A percentile compares a stretch with the other conserved stretches of the same genome.
phyloP scores from a whole-genome alignment of 2,113 vertebrate species.

The Orientallactaga bullata region DNA sequence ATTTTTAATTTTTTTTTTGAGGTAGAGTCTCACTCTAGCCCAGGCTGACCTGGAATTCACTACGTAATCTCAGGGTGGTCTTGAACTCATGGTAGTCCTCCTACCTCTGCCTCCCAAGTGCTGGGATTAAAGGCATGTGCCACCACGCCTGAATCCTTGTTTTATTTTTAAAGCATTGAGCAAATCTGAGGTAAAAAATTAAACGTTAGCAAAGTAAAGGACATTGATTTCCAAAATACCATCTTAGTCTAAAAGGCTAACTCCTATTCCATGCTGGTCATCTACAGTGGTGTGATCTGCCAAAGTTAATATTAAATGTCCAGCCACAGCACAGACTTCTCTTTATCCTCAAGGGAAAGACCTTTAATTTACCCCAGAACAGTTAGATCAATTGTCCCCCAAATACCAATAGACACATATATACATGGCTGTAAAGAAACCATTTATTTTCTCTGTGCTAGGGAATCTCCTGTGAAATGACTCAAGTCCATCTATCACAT shows the following conservation, averaged over 20 bases:
- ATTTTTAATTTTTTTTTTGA: too few relatives aligned
- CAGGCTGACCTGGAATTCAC: too few relatives aligned
- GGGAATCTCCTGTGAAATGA: conserved; percentile 60
- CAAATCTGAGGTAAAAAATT: conserved; percentile 10
- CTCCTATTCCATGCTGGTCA: conserved; percentile 24
- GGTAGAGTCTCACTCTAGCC: too few relatives aligned
- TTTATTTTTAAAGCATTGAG: conserved; percentile 29
- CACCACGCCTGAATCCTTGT: too few relatives aligned
- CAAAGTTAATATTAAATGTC: conserved; percentile 57
- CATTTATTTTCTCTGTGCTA: conserved; percentile 70
- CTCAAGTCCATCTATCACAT: conserved; percentile 55
- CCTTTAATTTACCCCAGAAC: conserved; percentile 61
- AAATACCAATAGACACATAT: conserved; percentile 67
- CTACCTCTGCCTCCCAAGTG: too few relatives aligned
- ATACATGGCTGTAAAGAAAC: conserved; percentile 47
- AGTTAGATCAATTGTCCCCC: conserved; percentile 54
- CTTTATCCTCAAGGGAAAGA: conserved; percentile 38
- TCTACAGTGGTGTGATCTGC: not conserved
- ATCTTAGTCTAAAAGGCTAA: not conserved
- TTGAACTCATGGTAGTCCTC: too few relatives aligned
- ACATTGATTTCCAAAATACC: conserved; percentile 14
- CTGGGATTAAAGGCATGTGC: too few relatives aligned
- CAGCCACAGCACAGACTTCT: not conserved
- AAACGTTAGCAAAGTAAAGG: conserved; percentile 17
- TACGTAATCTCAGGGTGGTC: too few relatives aligned